These are phyloP conservation scores for Bombylius discolor DNA, from an alignment of 2,888 invertebrate species.

Conservation along the genomic window DNA sequence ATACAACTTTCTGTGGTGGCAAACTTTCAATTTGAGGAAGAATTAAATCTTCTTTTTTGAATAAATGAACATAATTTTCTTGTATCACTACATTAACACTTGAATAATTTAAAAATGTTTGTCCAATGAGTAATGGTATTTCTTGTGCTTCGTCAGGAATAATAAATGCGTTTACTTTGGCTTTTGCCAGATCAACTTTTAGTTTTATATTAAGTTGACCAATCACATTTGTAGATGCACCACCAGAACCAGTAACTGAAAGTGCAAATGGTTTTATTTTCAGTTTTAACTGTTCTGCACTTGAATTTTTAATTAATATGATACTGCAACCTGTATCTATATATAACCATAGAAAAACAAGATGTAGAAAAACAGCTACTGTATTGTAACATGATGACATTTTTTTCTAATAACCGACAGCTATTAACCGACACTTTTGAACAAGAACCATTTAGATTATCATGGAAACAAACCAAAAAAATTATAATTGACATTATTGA, in stretches of 20 bases:
- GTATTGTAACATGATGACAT: too few species aligned
- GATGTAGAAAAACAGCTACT: too few species aligned
- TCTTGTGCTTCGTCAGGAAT: neutral
- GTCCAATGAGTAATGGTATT: neutral
- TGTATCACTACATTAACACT: neutral
- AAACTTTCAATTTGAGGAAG: too few species aligned
- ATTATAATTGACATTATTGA: too few species aligned
- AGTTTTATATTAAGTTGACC: neutral
- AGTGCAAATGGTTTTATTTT: neutral
- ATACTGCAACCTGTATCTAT: neutral
- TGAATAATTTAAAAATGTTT: neutral
- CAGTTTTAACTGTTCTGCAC: neutral
- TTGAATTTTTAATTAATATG: neutral
- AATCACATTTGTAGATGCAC: neutral
- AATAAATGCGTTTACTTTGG: neutral
- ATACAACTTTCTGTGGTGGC: neutral
- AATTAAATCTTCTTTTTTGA: too few species aligned
- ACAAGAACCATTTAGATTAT: too few species aligned
- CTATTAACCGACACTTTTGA: too few species aligned
- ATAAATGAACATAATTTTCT: neutral
- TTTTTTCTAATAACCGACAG: too few species aligned
- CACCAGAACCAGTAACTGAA: neutral
- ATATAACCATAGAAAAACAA: too few species aligned
- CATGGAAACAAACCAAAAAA: too few species aligned
- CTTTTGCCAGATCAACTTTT: neutral